Percentiles rank a stretch among this genome's conserved stretches.
Conservation (phyloP, 2,113 vertebrate genomes). For the Podarcis cretensis region DNA sequence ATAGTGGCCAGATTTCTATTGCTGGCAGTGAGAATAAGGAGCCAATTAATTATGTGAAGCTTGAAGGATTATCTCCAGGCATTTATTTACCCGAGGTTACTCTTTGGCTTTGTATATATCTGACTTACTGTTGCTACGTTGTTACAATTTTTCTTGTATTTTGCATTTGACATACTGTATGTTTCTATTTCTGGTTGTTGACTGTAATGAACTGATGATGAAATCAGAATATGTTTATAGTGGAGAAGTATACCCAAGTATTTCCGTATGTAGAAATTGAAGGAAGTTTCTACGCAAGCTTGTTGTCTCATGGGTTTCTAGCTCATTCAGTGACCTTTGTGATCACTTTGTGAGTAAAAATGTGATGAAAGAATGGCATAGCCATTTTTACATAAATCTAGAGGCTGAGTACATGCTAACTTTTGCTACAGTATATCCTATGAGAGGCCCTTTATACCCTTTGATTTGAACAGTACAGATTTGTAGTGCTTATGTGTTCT, state of each 20-base stretch:
- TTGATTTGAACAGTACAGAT: not conserved
- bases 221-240: not conserved
- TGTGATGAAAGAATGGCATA: not conserved
- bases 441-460: not conserved
- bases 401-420: not conserved
- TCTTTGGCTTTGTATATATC: too few species aligned
- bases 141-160: too few species aligned
- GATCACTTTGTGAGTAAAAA: too few species aligned
- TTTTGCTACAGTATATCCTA: not conserved
- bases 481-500: not conserved
- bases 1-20: too few species aligned
- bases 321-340: not conserved
- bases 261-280: not conserved
- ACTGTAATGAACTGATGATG: too few species aligned
- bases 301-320: not conserved
- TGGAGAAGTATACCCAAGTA: not conserved
- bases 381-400: not conserved
- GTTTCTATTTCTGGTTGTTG: too few species aligned
- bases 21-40: too few species aligned
- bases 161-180: too few species aligned
- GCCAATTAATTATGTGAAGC: too few species aligned
- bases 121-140: too few species aligned
- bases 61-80: too few species aligned
- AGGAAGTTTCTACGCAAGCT: not conserved
- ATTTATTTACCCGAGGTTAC: too few species aligned